phyloP scores from a whole-genome alignment of 2,797 vertebrate genomes.

The Myripristis murdjan region DNA sequence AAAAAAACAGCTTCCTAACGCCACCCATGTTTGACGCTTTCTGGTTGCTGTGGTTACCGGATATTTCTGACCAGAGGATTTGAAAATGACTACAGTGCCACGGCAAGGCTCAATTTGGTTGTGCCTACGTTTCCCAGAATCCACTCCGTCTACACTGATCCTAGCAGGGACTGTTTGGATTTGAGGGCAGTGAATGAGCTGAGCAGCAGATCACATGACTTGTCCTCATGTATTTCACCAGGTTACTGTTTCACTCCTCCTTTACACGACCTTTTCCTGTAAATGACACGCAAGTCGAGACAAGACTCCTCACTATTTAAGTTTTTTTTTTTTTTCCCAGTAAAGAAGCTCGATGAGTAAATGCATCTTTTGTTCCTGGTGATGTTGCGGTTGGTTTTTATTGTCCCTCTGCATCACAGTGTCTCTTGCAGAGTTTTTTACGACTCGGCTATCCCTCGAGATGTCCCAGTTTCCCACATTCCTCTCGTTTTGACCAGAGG shows the following conservation, averaged over 20 bases:
- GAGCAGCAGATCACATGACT: not conserved
- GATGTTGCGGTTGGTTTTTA: no score
- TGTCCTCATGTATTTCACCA: not conserved
- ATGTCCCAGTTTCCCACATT: constrained; percentile 30
- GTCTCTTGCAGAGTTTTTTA: not conserved
- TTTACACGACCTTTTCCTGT: not conserved
- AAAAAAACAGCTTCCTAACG: no score
- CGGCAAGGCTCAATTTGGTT: constrained; percentile 2
- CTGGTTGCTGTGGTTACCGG: no score
- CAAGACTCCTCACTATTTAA: not conserved
- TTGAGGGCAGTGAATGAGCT: not conserved
- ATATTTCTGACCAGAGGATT: no score
- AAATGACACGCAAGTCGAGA: constrained; percentile 16
- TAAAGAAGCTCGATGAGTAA: not conserved
- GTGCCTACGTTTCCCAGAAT: constrained; percentile 25
- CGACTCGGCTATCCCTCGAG: not conserved
- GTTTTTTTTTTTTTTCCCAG: not conserved
- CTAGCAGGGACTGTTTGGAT: not conserved
- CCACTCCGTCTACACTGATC: not conserved
- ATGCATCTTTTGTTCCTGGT: no score
- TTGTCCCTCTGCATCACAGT: no score
- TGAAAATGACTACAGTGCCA: no score
- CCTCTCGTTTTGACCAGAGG: constrained; percentile 32
- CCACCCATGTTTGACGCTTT: no score
- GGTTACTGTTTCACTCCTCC: not conserved